Evolutionary conservation across 2,888 invertebrate species (phyloP), one percentile per base, ranked within the genome.

Genomic region (Onchidella celtica): DNA sequence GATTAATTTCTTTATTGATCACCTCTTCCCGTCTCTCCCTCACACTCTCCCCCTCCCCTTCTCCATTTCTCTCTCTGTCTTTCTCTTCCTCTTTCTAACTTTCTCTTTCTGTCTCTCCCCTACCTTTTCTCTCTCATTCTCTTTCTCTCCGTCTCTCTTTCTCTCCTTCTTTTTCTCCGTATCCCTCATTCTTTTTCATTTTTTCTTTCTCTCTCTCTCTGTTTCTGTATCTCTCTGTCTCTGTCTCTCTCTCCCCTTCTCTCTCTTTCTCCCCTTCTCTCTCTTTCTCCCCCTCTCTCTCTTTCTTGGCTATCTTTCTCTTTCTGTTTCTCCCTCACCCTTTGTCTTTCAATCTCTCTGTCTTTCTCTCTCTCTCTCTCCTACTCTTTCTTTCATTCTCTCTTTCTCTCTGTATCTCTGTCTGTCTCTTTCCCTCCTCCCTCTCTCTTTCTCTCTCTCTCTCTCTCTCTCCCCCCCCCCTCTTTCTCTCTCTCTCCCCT

Each of bases 381-480:
- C n/a, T n/a, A 61, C 61, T 61, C 61, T 14, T n/a, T 61, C 61
- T 14, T n/a, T 61, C 61, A 61, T n/a, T 61, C 61, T 14, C 61
- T 61, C 61, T 14, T n/a, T 61, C 61, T 14, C 9, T 70, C 47
- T 40, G 3, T 40, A 14, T 21, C n/a, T 70, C 27, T 70, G 9
- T 40, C 47, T 40, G 9, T 70, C 24, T 3, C 4, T 40, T 27
- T 40, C 29, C 34, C 72, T 40, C 29, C 29, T n/a, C 24, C 11
- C 29, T 40, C 47, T 27, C 55, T 72, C 55, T 55, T 11, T 72
- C 55, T 55, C 72, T 72, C 24, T 55, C 72, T 72, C 55, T 55
- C 29, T 72, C 55, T 55, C 47, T 72, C 17, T 72, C 36, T 68
- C 68, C 38, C 55, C 17, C 55, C 36, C 38, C 68, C 38, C 36